Conservation (phyloP, 2,888 invertebrate species). For the Plebejus anna region DNA sequence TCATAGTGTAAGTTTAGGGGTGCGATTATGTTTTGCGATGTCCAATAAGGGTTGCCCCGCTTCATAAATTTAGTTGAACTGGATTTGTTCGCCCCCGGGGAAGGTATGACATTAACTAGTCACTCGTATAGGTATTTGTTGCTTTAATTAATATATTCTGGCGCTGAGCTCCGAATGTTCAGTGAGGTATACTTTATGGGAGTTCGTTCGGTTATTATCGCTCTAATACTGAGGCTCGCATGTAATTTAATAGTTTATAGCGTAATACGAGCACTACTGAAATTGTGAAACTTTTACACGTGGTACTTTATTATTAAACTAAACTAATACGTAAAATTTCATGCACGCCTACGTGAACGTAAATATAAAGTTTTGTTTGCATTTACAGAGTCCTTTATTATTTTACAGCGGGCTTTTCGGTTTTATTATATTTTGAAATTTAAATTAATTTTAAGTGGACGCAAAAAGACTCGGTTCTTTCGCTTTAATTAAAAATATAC, state of each 20-base stretch:
- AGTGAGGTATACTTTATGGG: background rate
- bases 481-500: background rate
- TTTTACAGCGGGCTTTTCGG: background rate
- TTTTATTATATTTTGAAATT: background rate
- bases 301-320: conserved; percentile 2
- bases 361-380: conserved; percentile 1
- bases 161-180: background rate
- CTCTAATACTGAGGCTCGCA: background rate
- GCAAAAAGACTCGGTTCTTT: background rate
- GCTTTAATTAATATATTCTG: conserved; percentile 25
- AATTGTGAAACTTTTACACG: background rate
- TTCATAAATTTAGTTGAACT: conserved; percentile 39
- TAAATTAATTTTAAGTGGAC: background rate
- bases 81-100: background rate
- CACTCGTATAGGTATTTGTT: background rate
- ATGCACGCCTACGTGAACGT: background rate
- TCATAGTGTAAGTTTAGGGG: conserved; percentile 42
- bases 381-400: conserved; percentile 4
- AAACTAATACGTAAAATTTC: conserved; percentile 9
- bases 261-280: background rate
- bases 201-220: background rate
- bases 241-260: conserved; percentile 3
- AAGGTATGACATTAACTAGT: background rate
- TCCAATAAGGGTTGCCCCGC: conserved; percentile 39
- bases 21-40: conserved; percentile 41